Evolutionary conservation across 1,140 invertebrate genomes (phyloP), one percentile per base, ranked within the genome.

Genomic region (Frieseomelitta varia): DNA sequence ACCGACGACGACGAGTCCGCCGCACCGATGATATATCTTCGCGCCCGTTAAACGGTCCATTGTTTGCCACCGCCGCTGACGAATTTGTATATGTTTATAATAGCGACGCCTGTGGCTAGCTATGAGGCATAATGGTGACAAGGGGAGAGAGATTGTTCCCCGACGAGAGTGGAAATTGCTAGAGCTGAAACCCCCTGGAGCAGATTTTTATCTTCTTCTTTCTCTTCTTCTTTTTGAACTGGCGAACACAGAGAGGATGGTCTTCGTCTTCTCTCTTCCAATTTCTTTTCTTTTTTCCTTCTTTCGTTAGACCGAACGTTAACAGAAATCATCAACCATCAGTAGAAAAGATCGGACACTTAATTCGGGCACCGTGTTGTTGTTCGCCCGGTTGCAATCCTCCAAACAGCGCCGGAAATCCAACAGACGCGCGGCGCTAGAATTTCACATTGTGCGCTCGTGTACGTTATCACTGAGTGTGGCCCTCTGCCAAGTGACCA

Each of bases 41-140:
- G 90, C 30, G 89, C 90, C 39, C 90, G 93, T 93, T 94, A 94
- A 94, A 94, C 92, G 94, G 93, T 93, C 93, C 92, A 94, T 95
- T 94, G 94, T 95, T 94, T 90, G 87, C 90, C 81, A 91, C 93
- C 91, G 91, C 92, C 89, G 90, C 93, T 94, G 94, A 94, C 94
- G 94, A 94, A 94, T 95, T 94, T 94, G 94, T 94, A 94, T 93
- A 94, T 93, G 94, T 94, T 94, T 94, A 94, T 94, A 94, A 94
- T 93, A 91, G 92, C 92, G 88, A 90, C 91, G 91, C 86, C 83
- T 86, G 83, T 85, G 88, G 89, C 58, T 81, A 89, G 75, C 78
- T 83, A 86, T 80, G 74, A 34, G 30, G 77, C 77, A 79, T 80
- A 89, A 76, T 82, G 58, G 85, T 79, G 71, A 79, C 68, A 85